Conservation (phyloP, 1,140 invertebrate species). For the Magallana gigas region DNA sequence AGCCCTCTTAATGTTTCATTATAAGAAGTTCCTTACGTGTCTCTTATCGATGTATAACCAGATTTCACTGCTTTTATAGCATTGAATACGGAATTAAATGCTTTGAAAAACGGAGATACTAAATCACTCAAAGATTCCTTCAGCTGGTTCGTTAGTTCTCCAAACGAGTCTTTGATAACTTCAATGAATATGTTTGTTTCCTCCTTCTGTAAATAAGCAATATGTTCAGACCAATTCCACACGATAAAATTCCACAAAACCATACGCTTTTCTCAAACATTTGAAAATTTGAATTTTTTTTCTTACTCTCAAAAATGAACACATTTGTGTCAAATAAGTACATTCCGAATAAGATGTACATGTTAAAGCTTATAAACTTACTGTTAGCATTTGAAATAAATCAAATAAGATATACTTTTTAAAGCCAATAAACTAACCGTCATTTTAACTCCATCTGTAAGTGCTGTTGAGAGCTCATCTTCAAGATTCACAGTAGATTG, state of each 20-base stretch:
- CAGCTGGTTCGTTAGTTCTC: neutral
- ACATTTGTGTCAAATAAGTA: no score
- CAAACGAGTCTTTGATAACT: neutral
- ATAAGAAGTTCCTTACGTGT: neutral
- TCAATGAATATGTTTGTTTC: neutral
- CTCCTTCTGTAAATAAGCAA: conserved; percentile 15
- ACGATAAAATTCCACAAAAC: no score
- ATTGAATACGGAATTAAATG: conserved; percentile 20
- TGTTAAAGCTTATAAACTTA: neutral
- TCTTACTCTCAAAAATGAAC: no score
- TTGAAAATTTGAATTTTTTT: no score
- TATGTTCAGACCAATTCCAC: no score
- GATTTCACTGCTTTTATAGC: neutral
- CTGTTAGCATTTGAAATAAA: neutral
- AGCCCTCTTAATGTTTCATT: no score
- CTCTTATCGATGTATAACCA: neutral
- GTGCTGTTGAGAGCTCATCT: conserved; percentile 2
- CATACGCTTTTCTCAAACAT: no score
- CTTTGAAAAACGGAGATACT: conserved; percentile 30
- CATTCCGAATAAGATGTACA: no score
- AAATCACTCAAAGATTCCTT: neutral
- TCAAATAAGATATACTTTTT: no score
- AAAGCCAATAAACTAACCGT: neutral
- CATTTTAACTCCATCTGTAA: neutral
- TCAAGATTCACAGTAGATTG: neutral